Base-by-base conservation (phyloP, 2,797 vertebrate genomes). In the Sciaenops ocellatus region DNA sequence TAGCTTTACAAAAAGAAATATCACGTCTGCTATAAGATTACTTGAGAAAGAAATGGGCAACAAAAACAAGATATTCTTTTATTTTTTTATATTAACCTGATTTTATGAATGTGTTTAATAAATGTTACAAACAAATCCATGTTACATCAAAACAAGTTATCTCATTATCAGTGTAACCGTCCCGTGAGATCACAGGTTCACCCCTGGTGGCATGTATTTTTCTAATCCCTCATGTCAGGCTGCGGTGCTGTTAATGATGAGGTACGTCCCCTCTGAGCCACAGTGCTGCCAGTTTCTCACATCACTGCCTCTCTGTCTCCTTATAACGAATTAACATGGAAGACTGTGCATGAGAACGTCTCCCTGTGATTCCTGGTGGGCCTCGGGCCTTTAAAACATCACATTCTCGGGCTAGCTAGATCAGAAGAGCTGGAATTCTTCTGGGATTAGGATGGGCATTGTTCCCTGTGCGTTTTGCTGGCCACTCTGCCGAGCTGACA, bases 371-470 rank as follows among this genome's bases (percentile, higher is more conserved):
- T 90, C 88, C 84, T 70, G 63, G 78, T 77, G 84, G 91, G 89
- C 89, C 87, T 89, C 76, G 3, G 24, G 89, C 85, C 85, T 92
- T 94, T 93, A 80, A 91, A 90, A 88, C 77, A 83, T 88, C 78
- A 63, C 92, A 93, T 93, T 93, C 92, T 92, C 85, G 59, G 78
- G 76, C 86, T 85, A 85, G 77, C 83, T 70, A 92, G 89, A 94
- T 94, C 94, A 92, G 90, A 95, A 86, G 78, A 84, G 83, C 78
- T 71, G 87, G 85, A 95, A 95, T 95, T 95, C 94, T 94, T 94
- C 82, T 8, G 92, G 93, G 94, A 95, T 95, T 95, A 95, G 87
- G 86, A 88, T 80, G 85, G 83, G 85, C 90, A 95, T 93, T 95
- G 93, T 95, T 95, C 89, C 76, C 77, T 38, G 79, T 60, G 85